phyloP scores from a whole-genome alignment of 2,888 invertebrate genomes.

The Epistrophe eligans region DNA sequence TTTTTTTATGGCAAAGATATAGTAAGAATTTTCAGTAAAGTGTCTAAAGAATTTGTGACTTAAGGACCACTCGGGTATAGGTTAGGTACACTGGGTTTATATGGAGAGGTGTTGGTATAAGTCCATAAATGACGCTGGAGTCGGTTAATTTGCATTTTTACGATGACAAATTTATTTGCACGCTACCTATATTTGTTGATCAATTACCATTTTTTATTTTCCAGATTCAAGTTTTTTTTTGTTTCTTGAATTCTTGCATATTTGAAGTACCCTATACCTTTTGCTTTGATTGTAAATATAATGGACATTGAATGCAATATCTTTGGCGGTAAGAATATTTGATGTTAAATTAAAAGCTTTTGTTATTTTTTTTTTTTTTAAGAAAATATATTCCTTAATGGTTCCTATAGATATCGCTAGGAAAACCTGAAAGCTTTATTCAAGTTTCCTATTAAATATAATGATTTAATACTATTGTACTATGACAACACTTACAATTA shows the following conservation, averaged over 20 bases:
- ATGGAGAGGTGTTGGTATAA: not conserved
- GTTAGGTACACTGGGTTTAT: not conserved
- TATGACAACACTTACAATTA: no score
- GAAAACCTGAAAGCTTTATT: no score
- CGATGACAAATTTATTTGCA: conserved; percentile 29
- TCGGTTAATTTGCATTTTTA: conserved; percentile 12
- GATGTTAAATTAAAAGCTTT: not conserved
- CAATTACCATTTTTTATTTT: conserved; percentile 12
- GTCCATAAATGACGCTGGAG: not conserved
- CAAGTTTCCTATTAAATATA: no score
- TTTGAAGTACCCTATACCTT: not conserved
- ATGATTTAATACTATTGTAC: no score
- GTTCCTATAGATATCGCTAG: no score
- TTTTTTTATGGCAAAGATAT: not conserved
- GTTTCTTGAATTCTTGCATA: not conserved
- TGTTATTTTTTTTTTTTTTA: no score
- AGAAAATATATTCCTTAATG: no score
- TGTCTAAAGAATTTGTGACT: conserved; percentile 4
- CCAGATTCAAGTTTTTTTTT: not conserved
- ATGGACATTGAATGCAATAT: no score
- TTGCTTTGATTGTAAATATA: no score
- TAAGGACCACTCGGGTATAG: not conserved
- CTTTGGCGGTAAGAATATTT: not conserved
- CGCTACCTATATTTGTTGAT: not conserved
- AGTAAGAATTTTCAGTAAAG: not conserved